Evolutionary conservation across 2,888 invertebrate species (phyloP).

Genomic region (Hemithea aestivaria): DNA sequence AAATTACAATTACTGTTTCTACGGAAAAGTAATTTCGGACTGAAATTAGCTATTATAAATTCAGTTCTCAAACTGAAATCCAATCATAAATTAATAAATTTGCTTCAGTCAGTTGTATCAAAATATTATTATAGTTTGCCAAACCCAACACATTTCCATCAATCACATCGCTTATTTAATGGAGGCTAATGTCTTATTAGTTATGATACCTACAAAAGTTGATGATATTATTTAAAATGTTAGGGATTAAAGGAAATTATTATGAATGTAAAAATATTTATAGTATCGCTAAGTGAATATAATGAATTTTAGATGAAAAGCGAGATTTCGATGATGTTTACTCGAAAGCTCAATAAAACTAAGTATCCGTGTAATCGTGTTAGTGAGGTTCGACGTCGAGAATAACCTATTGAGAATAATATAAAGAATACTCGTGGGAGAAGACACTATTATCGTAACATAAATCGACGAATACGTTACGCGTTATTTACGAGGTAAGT

Average conservation of each 20-base stretch:
- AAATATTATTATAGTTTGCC: slow-evolving; percentile 1
- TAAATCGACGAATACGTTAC: slow-evolving; percentile 66
- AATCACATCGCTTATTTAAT: slow-evolving; percentile 1
- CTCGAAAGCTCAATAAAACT: no score
- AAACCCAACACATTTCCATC: background rate
- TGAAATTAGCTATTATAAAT: background rate
- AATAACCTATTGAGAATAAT: slow-evolving; percentile 3
- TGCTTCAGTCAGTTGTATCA: slow-evolving; percentile 1
- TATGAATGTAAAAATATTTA: no score
- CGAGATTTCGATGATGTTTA: no score
- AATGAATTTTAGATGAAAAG: no score
- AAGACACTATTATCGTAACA: slow-evolving; percentile 59
- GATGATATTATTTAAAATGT: no score
- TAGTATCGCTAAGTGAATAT: no score
- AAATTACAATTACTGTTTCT: slow-evolving; percentile 1
- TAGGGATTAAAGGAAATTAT: no score
- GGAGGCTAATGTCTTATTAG: background rate
- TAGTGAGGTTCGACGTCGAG: slow-evolving; percentile 18
- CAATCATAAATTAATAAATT: background rate
- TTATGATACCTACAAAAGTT: background rate
- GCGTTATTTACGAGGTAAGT: slow-evolving; percentile 69
- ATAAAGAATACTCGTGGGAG: slow-evolving; percentile 42
- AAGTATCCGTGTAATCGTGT: no score
- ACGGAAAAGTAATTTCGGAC: slow-evolving; percentile 1
- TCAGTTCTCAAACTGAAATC: background rate